These are phyloP conservation scores for Pogonophryne albipinna DNA, from an alignment of 2,797 vertebrate genomes.

Conservation along the genomic window DNA sequence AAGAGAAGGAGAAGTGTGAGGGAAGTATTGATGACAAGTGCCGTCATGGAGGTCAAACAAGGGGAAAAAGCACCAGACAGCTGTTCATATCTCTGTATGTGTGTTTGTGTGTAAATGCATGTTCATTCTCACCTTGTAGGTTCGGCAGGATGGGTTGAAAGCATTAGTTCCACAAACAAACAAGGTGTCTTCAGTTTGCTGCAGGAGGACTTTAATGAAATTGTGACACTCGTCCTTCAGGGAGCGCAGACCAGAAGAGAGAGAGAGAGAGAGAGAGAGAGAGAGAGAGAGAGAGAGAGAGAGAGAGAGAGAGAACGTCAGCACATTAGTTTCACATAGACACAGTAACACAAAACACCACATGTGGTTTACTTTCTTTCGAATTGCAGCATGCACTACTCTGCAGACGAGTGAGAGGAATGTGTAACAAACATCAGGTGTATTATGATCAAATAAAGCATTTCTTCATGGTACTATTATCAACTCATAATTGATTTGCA, in stretches of 20 bases:
- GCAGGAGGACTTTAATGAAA: conserved; percentile 98
- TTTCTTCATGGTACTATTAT: conserved; percentile 29
- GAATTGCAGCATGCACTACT: conserved; percentile 29
- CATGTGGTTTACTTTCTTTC: conserved; percentile 33
- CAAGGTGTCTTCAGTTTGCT: conserved; percentile 93
- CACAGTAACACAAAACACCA: conserved; percentile 30
- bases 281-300: conserved; percentile 22
- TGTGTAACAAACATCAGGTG: conserved; percentile 26
- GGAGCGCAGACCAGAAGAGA: conserved; percentile 49
- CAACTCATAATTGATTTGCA: conserved; percentile 15
- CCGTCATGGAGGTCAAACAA: conserved; percentile 12
- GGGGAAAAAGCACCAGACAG: neutral
- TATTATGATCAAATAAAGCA: conserved; percentile 13
- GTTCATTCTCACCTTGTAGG: conserved; percentile 89
- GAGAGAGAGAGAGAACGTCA: neutral
- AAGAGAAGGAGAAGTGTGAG: neutral
- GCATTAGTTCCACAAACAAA: conserved; percentile 99
- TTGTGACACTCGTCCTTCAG: conserved; percentile 98
- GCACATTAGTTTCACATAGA: no score
- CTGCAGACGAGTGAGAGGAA: conserved; percentile 7
- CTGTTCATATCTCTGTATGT: neutral
- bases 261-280: conserved; percentile 14
- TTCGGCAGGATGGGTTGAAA: conserved; percentile 97
- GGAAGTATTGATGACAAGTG: conserved; percentile 18
- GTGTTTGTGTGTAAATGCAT: conserved; percentile 8